These are phyloP conservation scores for Hydrophis major DNA, from an alignment of 2,797 vertebrate species.

Conservation along the genomic window DNA sequence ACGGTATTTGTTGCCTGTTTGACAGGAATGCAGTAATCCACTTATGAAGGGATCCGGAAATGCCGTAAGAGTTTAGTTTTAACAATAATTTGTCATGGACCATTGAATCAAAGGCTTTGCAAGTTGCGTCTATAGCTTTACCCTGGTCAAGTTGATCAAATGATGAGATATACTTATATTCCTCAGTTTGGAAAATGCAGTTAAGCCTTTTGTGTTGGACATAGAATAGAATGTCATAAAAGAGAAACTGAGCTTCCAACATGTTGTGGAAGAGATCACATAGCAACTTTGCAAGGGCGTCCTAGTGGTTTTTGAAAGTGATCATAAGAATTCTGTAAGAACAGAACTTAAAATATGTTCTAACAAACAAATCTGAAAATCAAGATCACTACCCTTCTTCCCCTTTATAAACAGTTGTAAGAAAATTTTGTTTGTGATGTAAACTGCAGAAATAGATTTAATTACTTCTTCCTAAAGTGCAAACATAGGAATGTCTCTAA, in stretches of 20 bases:
- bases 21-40: no score
- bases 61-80: no score
- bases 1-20: no score
- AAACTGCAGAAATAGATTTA: background rate
- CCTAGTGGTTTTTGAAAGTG: background rate
- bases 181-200: no score
- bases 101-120: no score
- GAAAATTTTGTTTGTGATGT: background rate
- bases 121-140: no score
- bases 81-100: no score
- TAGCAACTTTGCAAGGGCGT: background rate
- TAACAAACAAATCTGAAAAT: background rate
- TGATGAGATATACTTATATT: no score
- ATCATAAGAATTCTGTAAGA: background rate
- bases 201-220: background rate
- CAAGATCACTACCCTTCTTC: background rate
- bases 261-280: background rate
- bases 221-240: background rate
- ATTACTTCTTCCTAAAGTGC: no score
- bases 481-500: no score
- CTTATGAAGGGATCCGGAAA: no score
- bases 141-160: no score
- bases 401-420: background rate
- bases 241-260: background rate
- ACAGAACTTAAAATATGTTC: background rate